phyloP scores from a whole-genome alignment of 2,113 vertebrate species.

The Prunella fulvescens region DNA sequence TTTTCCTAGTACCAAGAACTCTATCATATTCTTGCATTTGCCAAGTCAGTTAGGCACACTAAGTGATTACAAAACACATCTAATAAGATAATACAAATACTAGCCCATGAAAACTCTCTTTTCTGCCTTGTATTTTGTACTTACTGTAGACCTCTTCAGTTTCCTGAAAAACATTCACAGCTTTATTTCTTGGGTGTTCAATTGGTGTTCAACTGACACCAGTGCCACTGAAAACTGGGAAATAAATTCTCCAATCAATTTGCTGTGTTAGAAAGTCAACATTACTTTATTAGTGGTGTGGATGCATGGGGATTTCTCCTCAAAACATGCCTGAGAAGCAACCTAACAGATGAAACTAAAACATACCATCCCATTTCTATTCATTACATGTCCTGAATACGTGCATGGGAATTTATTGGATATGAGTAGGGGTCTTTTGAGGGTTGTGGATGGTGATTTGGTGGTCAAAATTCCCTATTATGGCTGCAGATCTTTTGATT shows the following conservation, averaged over 20 bases:
- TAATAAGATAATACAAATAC: neutral
- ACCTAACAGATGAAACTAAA: neutral
- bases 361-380: neutral
- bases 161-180: neutral
- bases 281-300: neutral
- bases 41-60: neutral
- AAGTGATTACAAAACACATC: neutral
- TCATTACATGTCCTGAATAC: neutral
- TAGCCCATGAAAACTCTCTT: neutral
- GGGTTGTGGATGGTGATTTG: accelerated
- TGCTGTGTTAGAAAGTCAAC: neutral
- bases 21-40: neutral
- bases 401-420: neutral
- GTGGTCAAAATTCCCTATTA: neutral
- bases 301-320: neutral
- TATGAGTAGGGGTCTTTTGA: neutral
- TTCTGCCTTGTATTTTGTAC: neutral
- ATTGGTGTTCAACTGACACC: neutral
- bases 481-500: neutral
- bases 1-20: neutral
- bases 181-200: neutral
- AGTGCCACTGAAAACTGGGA: accelerated
- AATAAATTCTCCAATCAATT: neutral
- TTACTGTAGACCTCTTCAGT: neutral
- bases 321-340: neutral